Base-by-base conservation (phyloP, 2,888 invertebrate species). In the Brachylomia viminalis region DNA sequence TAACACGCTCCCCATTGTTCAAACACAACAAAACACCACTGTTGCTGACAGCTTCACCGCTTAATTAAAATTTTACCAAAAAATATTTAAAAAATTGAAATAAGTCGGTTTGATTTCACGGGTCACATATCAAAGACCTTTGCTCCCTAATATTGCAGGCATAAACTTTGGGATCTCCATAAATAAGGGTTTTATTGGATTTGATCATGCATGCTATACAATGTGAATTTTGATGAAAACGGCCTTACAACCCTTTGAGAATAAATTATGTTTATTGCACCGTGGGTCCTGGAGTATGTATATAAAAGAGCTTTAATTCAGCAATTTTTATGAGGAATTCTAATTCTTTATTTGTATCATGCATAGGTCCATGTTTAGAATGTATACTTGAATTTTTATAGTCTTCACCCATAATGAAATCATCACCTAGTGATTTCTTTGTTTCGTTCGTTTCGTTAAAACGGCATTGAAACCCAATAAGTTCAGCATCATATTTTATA, bases 101-200 rank as follows among this genome's bases (percentile, higher is more conserved):
- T 23, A 77, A 75, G 65, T 69, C 56, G 30, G 54, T 71, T 80
- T 75, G 62, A 77, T 42, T 83, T 80, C 73, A 83, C 77, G 83
- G 74, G 45, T 77, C 79, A 80, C 5, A 61, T 52, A 72, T 80
- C 79, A 79, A 85, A 88, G 75, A 67, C 8, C 47, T 64, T 77
- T 66, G 62, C 45, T 65, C 64, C 27, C 58, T 68, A 75, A 72
- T 77, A 68, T 27, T 58, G 72, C 33, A 67, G 33, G 74, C 56
- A 78, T 75, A 64, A 67, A 79, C 52, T 64, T 65, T 38, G 47
- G 56, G 70, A 38, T 72, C 23, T 62, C 30, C 58, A 67, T 82
- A 76, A 68, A 79, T 74, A 70, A 71, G 58, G 67, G 45, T 78
- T 79, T 65, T 77, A 78, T 86, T 83, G 65, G 72, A 71, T 78